Percentiles rank a stretch among this genome's conserved stretches.
Evolutionary conservation across 2,797 vertebrate species (phyloP).

Genomic region (Novumbra hubbsi): DNA sequence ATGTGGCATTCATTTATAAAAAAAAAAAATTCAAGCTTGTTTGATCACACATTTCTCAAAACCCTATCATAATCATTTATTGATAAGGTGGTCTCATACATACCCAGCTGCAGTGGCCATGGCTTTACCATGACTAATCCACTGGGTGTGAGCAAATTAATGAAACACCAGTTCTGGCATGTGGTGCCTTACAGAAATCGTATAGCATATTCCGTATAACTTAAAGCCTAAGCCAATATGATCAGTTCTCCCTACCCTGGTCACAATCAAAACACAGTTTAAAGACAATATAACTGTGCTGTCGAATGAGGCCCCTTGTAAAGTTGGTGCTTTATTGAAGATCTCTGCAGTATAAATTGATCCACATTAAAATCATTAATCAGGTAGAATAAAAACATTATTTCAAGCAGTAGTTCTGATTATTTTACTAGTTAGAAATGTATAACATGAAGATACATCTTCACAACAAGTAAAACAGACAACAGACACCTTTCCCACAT

Average conservation of each 20-base stretch:
- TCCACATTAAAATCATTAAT: too few species aligned
- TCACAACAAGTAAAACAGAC: too few species aligned
- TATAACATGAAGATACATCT: too few species aligned
- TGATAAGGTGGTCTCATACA: background rate
- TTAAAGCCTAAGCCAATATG: conserved; percentile 4
- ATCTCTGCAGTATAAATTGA: too few species aligned
- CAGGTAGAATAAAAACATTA: too few species aligned
- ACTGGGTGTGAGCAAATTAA: conserved; percentile 33
- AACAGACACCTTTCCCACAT: too few species aligned
- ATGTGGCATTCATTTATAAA: background rate
- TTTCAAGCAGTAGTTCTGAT: too few species aligned
- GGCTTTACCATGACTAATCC: conserved; percentile 39
- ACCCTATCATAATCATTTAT: background rate
- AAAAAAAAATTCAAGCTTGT: background rate
- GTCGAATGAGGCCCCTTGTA: background rate
- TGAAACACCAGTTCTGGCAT: conserved; percentile 35
- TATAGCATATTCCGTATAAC: conserved; percentile 26
- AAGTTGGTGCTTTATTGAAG: too few species aligned
- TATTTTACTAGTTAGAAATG: too few species aligned
- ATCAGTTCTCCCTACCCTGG: background rate
- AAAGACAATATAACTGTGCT: background rate
- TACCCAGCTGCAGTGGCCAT: conserved; percentile 35
- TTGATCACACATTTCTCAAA: background rate
- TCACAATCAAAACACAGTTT: background rate
- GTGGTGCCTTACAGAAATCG: conserved; percentile 10